Base-by-base conservation (phyloP, 2,113 vertebrate genomes). In the Chaenogobius annularis region DNA sequence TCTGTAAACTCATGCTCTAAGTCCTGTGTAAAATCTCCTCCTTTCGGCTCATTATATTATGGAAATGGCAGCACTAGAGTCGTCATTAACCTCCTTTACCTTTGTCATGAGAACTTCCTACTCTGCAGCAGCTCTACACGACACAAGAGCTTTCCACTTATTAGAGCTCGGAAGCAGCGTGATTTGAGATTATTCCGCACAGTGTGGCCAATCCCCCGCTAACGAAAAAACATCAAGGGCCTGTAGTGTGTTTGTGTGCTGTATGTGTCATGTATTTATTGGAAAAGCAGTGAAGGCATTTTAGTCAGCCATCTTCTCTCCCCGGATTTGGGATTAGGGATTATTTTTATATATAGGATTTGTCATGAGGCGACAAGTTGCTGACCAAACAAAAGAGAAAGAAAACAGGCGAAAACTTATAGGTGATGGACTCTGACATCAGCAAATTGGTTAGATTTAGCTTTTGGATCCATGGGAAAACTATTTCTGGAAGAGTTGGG, bases 181-280 rank as follows among this genome's bases (percentile, higher is more conserved):
- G 66, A 54, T 20, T 52, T 71, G 23, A 83, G 79, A 85, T 90
- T 84, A 85, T 76, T 52, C 78, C 75, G 77, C 85, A 73, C 83
- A 72, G 61, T 87, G 83, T 79, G 77, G 77, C 81, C 79, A 82
- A 84, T 86, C 69, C 71, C 64, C 44, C 5, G 71, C 73, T 68
- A 54, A 80, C 70, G 52, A 80, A 85, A 81, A 77, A 50, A 73
- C 80, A 79, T 78, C 68, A 78, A 43, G 54, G 77, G 15, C 61
- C 61, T 31, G 22, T 66, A n/a, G 7, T 19, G 31, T 26, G 66
- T 23, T 43, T 15, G 37, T 22, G 59, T 72, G 75, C 75, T 67
- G 50, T 67, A 56, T 56, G 55, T 58, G 55, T 78, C 62, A 43
- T 17, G 40, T 66, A 66, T 80, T 54, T 74, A 74, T 76, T 43